Base-by-base conservation (phyloP, 2,797 vertebrate genomes). In the Malacoctenus gilli region DNA sequence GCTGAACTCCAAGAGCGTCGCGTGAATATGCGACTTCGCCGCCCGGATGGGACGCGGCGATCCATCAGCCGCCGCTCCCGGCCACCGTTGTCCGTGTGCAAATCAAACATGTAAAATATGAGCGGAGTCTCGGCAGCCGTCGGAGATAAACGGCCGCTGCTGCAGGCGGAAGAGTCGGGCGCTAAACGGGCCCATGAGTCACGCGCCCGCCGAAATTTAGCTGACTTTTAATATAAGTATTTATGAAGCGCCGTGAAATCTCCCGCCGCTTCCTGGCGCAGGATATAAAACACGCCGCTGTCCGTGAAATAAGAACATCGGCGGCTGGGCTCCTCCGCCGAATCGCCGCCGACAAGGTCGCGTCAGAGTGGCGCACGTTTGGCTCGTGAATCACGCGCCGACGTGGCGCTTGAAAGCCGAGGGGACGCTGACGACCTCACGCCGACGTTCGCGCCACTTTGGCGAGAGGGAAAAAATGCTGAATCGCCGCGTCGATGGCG, bases 191-290 rank as follows among this genome's bases (percentile, higher is more conserved):
- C 49, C 68, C 75, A 62, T 77, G 73, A 88, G 80, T 78, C 83
- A 84, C 4, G 14, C 55, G 36, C 50, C 64, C 63, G 59, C 61
- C 68, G 71, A 50, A 85, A 58, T 75, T 67, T 47, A 19, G 59
- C 62, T 68, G 63, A 75, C 70, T 85, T 83, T 76, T 79, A 79
- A 82, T 81, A 65, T 71, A 59, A 75, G 72, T 68, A 78, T 85
- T 89, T 84, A 85, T 80, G 68, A 80, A 80, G 48, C 30, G 23
- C 72, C 16, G 16, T 83, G 63, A 87, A 86, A 80, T 51, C 58
- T 77, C 66, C 68, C 82, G 80, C 72, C 71, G 69, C 53, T 53
- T 80, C 50, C 42, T 36, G 39, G 40, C 66, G 60, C 52, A 56
- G 57, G 72, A 50, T 62, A 39, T 77, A 81, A 85, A 83, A 67